These are phyloP conservation scores for Galaxias olidus DNA, from an alignment of 2,797 vertebrate species.

Conservation along the genomic window DNA sequence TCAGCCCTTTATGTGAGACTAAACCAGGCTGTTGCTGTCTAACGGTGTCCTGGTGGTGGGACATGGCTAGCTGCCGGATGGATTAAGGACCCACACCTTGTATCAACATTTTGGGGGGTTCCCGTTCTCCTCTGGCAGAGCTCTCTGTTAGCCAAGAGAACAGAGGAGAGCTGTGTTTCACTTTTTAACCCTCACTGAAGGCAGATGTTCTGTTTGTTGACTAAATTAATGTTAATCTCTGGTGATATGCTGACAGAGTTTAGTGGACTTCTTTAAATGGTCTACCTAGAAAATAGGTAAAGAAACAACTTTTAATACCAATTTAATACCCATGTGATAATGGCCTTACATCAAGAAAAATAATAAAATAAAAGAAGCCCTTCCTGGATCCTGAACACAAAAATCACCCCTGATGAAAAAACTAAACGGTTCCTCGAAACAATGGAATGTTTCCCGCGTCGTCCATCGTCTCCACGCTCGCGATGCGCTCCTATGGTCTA, in stretches of 20 bases:
- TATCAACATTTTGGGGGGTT: slow-evolving; percentile 64
- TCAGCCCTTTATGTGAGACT: slow-evolving; percentile 29
- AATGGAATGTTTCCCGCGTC: slow-evolving; percentile 52
- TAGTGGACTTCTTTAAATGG: too few species aligned
- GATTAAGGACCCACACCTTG: slow-evolving; percentile 55
- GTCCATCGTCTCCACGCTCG: slow-evolving; percentile 50
- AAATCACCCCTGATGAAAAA: too few species aligned
- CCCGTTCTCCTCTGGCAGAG: slow-evolving; percentile 50
- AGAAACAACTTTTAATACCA: too few species aligned
- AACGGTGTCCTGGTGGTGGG: slow-evolving; percentile 44
- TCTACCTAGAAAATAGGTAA: too few species aligned
- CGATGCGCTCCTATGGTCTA: slow-evolving; percentile 53
- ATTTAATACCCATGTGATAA: too few species aligned
- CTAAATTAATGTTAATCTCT: too few species aligned
- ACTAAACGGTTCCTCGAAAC: slow-evolving; percentile 22
- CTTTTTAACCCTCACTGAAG: not conserved
- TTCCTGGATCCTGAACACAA: too few species aligned
- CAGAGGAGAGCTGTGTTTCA: slow-evolving; percentile 8
- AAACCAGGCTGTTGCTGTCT: slow-evolving; percentile 58
- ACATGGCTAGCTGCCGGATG: slow-evolving; percentile 52
- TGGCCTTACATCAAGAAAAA: too few species aligned
- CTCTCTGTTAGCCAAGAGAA: slow-evolving; percentile 55
- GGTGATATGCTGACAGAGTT: too few species aligned
- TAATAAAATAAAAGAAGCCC: too few species aligned
- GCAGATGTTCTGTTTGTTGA: not conserved